These are phyloP conservation scores for Nesoenas mayeri DNA, from an alignment of 2,113 vertebrate genomes.

Conservation along the genomic window DNA sequence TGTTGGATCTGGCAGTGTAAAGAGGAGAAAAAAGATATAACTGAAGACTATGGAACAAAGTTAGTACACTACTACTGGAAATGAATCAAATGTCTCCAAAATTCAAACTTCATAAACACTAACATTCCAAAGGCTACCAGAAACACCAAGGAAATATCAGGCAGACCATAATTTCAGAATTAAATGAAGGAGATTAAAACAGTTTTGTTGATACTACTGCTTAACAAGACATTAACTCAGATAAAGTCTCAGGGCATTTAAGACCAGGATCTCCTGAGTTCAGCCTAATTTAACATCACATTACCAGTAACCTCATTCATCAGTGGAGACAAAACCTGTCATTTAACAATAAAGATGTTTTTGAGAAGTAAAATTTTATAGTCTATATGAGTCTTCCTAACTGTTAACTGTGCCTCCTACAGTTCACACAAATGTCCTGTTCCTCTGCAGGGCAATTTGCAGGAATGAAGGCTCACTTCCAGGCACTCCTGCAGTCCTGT, in stretches of 20 bases:
- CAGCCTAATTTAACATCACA: background rate
- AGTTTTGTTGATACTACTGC: background rate
- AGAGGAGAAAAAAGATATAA: background rate
- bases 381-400: background rate
- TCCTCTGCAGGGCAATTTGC: background rate
- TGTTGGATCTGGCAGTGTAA: background rate
- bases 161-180: background rate
- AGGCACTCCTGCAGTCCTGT: background rate
- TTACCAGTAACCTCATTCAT: background rate
- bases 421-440: background rate
- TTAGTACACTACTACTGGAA: background rate
- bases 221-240: background rate
- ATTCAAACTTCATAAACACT: background rate
- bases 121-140: background rate
- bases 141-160: background rate
- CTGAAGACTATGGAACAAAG: background rate
- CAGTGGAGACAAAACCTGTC: background rate
- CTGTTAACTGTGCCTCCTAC: background rate
- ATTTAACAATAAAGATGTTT: background rate
- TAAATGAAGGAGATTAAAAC: background rate
- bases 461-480: background rate
- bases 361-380: background rate
- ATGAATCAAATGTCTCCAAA: background rate
- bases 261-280: background rate
- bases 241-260: background rate